Percentiles rank a stretch among this genome's conserved stretches.
Evolutionary conservation across 1,140 invertebrate genomes (phyloP).

Genomic region (Chrysoperla carnea): DNA sequence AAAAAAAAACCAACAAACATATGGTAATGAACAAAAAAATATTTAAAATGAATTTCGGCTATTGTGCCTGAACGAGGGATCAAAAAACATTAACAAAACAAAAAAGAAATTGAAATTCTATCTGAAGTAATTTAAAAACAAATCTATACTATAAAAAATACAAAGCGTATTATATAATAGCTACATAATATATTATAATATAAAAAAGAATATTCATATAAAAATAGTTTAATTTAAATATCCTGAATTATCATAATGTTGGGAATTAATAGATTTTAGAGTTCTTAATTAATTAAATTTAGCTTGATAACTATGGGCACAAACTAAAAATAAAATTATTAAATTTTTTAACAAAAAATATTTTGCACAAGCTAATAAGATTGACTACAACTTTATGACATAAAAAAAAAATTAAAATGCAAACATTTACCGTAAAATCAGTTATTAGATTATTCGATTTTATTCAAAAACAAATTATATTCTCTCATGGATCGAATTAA

Average conservation of each 20-base stretch:
- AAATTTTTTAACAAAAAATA: constrained; percentile 6
- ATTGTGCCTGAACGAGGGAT: constrained; percentile 23
- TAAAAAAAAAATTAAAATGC: no score
- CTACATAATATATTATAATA: constrained; percentile 15
- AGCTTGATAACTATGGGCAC: constrained; percentile 25
- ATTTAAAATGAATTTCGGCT: constrained; percentile 12
- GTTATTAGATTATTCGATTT: no score
- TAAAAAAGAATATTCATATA: constrained; percentile 17
- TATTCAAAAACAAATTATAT: no score
- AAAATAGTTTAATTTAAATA: constrained; percentile 3
- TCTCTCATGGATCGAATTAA: no score
- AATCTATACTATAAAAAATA: constrained; percentile 7
- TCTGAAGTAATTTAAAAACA: background rate
- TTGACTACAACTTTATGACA: no score
- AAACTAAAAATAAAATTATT: constrained; percentile 12
- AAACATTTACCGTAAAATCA: no score
- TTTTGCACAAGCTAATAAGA: constrained; percentile 4
- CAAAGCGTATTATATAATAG: constrained; percentile 12
- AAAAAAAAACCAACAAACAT: no score
- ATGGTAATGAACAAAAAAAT: constrained; percentile 12
- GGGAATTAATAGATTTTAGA: constrained; percentile 2
- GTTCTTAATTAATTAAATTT: constrained; percentile 15
- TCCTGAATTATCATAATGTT: background rate
- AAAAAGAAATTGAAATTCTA: background rate
- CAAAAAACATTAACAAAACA: constrained; percentile 19